Percentiles rank a stretch among this genome's conserved stretches.
Conservation (phyloP, 2,113 vertebrate species). For the Lycocorax pyrrhopterus region DNA sequence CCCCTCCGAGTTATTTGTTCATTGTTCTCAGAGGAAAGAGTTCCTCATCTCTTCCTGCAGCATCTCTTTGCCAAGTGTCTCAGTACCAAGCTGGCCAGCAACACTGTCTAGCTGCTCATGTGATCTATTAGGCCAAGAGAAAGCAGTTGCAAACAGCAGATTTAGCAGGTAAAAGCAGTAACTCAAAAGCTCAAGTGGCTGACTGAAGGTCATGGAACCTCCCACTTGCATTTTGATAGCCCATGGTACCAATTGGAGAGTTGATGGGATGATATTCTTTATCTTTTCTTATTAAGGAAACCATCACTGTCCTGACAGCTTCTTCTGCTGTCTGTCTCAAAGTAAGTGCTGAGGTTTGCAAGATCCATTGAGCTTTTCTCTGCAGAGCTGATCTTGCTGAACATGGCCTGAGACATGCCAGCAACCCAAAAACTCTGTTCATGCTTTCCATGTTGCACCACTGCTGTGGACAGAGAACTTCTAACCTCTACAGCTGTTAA, state of each 20-base stretch:
- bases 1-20: background rate
- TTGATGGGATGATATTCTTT: background rate
- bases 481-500: background rate
- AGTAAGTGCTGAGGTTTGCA: background rate
- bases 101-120: background rate
- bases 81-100: background rate
- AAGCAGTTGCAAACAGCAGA: background rate
- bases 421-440: background rate
- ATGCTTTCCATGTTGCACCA: background rate
- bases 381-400: background rate
- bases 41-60: background rate
- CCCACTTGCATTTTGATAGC: background rate
- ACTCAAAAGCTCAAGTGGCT: background rate
- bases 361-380: background rate
- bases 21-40: background rate
- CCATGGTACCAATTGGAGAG: background rate
- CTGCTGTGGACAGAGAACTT: background rate
- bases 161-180: background rate
- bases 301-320: background rate
- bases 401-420: background rate
- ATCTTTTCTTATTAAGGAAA: background rate
- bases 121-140: background rate
- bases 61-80: background rate
- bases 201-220: background rate
- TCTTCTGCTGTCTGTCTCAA: background rate